Percentiles rank a stretch among this genome's conserved stretches.
Conservation (phyloP, 2,888 invertebrate species). For the Chrysolina oricalcia region DNA sequence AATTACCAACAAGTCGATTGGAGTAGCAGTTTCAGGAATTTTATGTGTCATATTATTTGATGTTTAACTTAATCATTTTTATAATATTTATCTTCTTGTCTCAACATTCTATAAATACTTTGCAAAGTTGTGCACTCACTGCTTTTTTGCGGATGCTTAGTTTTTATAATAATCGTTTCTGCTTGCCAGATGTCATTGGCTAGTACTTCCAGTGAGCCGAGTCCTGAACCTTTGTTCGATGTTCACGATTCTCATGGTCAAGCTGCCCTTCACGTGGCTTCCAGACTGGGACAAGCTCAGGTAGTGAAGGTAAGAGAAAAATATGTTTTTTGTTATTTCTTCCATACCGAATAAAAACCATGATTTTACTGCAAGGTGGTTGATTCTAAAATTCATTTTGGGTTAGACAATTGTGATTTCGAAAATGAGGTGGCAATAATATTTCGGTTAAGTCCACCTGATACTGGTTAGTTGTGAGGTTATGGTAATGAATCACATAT, state of each 20-base stretch:
- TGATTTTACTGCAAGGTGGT: neutral
- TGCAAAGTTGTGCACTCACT: slow-evolving; percentile 11
- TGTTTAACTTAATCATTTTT: slow-evolving; percentile 31
- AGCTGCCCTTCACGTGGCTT: slow-evolving; percentile 89
- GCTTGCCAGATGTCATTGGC: slow-evolving; percentile 67
- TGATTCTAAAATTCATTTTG: neutral
- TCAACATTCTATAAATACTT: slow-evolving; percentile 26
- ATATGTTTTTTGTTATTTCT: slow-evolving; percentile 19
- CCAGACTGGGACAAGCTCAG: slow-evolving; percentile 83
- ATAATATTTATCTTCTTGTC: slow-evolving; percentile 7
- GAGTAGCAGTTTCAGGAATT: slow-evolving; percentile 38
- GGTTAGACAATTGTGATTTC: no score
- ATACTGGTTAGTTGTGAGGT: no score
- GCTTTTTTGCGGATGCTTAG: slow-evolving; percentile 15
- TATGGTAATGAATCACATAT: no score
- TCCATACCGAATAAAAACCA: neutral
- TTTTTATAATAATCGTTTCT: slow-evolving; percentile 26
- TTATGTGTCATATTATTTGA: slow-evolving; percentile 41
- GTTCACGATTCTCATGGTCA: slow-evolving; percentile 85
- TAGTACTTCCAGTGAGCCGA: slow-evolving; percentile 69
- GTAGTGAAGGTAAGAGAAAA: slow-evolving; percentile 77
- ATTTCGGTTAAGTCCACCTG: no score
- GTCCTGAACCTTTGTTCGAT: slow-evolving; percentile 73
- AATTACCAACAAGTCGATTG: slow-evolving; percentile 16
- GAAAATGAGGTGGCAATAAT: no score